These are phyloP conservation scores for Pedionomus torquatus DNA, from an alignment of 2,113 vertebrate genomes.

Conservation along the genomic window DNA sequence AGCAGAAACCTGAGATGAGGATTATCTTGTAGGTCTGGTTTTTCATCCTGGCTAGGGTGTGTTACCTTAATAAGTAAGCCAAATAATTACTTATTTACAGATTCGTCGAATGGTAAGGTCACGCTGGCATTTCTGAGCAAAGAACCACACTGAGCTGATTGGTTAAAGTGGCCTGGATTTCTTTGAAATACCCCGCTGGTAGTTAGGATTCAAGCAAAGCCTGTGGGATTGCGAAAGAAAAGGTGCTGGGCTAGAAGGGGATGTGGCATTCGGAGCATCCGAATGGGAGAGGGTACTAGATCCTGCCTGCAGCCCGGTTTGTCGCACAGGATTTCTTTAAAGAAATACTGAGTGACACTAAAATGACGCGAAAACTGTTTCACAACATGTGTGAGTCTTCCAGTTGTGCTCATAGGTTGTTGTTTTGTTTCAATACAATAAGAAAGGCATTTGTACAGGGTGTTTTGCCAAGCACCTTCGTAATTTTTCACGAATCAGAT, in stretches of 20 bases:
- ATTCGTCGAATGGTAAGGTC: slow-evolving; percentile 67
- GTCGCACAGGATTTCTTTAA: not conserved
- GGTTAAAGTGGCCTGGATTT: not conserved
- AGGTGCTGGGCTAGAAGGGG: not conserved
- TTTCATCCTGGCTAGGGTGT: slow-evolving; percentile 68
- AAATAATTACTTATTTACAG: slow-evolving; percentile 77
- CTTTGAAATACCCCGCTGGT: not conserved
- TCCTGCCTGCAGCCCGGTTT: not conserved
- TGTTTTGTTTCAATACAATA: not conserved
- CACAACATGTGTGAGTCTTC: slow-evolving; percentile 20
- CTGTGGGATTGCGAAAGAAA: not conserved
- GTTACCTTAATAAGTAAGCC: slow-evolving; percentile 74
- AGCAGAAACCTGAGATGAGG: slow-evolving; percentile 65
- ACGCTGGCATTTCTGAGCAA: slow-evolving; percentile 44
- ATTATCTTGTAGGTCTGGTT: slow-evolving; percentile 73
- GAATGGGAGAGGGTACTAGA: not conserved
- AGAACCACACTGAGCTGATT: not conserved
- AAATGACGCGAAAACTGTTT: slow-evolving; percentile 6
- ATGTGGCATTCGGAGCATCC: not conserved
- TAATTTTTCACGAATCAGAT: slow-evolving; percentile 5
- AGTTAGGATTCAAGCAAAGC: not conserved
- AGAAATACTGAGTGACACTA: slow-evolving; percentile 1
- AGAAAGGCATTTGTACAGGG: slow-evolving; percentile 4
- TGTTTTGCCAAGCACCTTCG: not conserved
- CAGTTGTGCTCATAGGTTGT: not conserved